Evolutionary conservation across 2,888 invertebrate genomes (phyloP).

Genomic region (Orchestes rusci): DNA sequence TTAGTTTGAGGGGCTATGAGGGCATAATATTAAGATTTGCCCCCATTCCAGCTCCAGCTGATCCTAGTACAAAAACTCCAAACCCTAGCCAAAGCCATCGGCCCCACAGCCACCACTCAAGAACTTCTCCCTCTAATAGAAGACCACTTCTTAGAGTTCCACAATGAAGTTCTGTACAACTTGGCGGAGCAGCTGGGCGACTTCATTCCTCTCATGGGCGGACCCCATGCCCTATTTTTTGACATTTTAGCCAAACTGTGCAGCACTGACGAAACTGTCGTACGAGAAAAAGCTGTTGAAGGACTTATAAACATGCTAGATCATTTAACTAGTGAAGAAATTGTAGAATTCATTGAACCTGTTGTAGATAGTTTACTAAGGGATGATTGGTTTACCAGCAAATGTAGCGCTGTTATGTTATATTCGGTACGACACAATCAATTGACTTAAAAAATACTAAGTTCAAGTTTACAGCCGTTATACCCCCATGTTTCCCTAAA

Average conservation of each 20-base stretch:
- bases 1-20: too few species aligned
- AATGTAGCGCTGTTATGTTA: slow-evolving; percentile 33
- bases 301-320: slow-evolving; percentile 32
- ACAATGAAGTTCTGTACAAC: slow-evolving; percentile 36
- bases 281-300: slow-evolving; percentile 35
- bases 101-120: slow-evolving; percentile 32
- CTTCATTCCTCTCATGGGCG: slow-evolving; percentile 37
- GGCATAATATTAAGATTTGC: too few species aligned
- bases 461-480: slow-evolving; percentile 3
- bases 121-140: slow-evolving; percentile 36
- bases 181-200: slow-evolving; percentile 36
- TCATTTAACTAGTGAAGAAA: slow-evolving; percentile 29
- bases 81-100: slow-evolving; percentile 34
- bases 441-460: neutral
- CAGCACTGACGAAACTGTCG: slow-evolving; percentile 36
- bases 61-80: slow-evolving; percentile 34
- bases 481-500: too few species aligned
- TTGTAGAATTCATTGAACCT: slow-evolving; percentile 32
- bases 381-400: slow-evolving; percentile 36
- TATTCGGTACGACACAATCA: slow-evolving; percentile 30
- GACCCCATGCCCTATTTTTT: slow-evolving; percentile 33
- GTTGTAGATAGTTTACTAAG: slow-evolving; percentile 31
- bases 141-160: slow-evolving; percentile 32
- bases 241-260: slow-evolving; percentile 36
- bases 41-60: slow-evolving; percentile 46